Percentiles rank a stretch among this genome's conserved stretches.
Conservation (phyloP, 2,113 vertebrate genomes). For the Myxocyprinus asiaticus region DNA sequence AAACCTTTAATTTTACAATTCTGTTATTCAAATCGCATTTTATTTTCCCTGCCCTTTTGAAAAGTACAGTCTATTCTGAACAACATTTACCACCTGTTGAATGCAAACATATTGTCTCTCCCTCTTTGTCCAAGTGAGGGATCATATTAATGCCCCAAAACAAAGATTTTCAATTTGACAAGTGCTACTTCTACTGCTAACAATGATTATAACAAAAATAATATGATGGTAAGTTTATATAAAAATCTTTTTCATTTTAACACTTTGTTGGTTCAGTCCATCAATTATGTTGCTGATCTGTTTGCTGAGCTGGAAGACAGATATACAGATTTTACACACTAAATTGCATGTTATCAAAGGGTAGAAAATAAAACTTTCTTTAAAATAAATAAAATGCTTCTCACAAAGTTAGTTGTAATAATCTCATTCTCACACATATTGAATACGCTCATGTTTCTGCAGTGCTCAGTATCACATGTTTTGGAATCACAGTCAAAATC, state of each 20-base stretch:
- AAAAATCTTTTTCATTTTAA: slow-evolving; percentile 67
- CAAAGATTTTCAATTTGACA: slow-evolving; percentile 72
- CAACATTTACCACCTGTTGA: slow-evolving; percentile 34
- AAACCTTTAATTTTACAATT: neutral
- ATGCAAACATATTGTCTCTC: slow-evolving; percentile 68
- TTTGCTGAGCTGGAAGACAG: slow-evolving; percentile 77
- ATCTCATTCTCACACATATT: slow-evolving; percentile 63
- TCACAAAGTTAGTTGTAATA: slow-evolving; percentile 52
- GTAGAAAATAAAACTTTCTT: slow-evolving; percentile 52
- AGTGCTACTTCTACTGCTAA: slow-evolving; percentile 77
- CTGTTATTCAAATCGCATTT: neutral
- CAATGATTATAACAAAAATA: slow-evolving; percentile 73
- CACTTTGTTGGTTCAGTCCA: slow-evolving; percentile 64
- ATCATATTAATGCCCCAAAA: slow-evolving; percentile 77
- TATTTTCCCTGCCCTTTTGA: slow-evolving; percentile 47
- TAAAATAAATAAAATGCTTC: slow-evolving; percentile 47
- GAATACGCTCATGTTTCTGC: slow-evolving; percentile 72
- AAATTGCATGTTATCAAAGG: slow-evolving; percentile 64
- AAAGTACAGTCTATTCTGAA: slow-evolving; percentile 65
- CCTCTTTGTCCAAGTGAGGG: slow-evolving; percentile 51
- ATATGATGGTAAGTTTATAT: slow-evolving; percentile 65
- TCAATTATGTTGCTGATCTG: slow-evolving; percentile 70
- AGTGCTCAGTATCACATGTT: slow-evolving; percentile 65
- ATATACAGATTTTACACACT: slow-evolving; percentile 72
- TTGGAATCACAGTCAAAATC: slow-evolving; percentile 76